phyloP scores from a whole-genome alignment of 37 sponge, comb jelly and placozoan species.

The Chondrosia reniformis region DNA sequence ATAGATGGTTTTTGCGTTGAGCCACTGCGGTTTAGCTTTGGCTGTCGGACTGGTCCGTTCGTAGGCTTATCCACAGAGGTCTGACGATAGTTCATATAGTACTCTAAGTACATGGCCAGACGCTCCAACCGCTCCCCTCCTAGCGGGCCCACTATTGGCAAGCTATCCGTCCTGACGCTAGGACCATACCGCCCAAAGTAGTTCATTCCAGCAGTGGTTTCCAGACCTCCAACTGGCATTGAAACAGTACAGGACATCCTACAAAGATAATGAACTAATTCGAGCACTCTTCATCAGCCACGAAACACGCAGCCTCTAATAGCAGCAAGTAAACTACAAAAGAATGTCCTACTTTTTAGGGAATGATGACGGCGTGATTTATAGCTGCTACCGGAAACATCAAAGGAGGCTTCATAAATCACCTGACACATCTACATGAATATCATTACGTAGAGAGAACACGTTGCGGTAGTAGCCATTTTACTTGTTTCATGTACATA shows the following conservation, averaged over 20 bases:
- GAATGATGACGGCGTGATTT: no score
- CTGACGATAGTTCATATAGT: slow-evolving; percentile 21
- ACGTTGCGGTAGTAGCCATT: no score
- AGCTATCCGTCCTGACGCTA: not conserved
- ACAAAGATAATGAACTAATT: no score
- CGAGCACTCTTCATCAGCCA: no score
- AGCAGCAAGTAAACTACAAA: no score
- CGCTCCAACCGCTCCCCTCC: slow-evolving; percentile 1
- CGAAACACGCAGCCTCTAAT: no score
- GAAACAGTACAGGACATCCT: slow-evolving; percentile 16
- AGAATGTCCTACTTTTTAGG: no score
- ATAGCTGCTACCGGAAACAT: no score
- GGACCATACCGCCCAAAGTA: slow-evolving; percentile 26
- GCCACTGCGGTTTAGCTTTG: not conserved
- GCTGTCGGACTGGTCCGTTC: not conserved
- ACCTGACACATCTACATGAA: no score
- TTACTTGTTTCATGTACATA: no score
- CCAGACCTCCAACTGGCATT: not conserved
- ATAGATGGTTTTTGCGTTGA: not conserved
- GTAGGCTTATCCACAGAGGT: not conserved
- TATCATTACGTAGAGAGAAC: no score
- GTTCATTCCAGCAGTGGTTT: not conserved
- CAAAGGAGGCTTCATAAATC: no score
- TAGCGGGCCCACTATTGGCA: not conserved
- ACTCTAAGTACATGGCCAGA: not conserved